Evolutionary conservation across 2,113 vertebrate genomes (phyloP).

Genomic region (Microcebus ravelobensis): DNA sequence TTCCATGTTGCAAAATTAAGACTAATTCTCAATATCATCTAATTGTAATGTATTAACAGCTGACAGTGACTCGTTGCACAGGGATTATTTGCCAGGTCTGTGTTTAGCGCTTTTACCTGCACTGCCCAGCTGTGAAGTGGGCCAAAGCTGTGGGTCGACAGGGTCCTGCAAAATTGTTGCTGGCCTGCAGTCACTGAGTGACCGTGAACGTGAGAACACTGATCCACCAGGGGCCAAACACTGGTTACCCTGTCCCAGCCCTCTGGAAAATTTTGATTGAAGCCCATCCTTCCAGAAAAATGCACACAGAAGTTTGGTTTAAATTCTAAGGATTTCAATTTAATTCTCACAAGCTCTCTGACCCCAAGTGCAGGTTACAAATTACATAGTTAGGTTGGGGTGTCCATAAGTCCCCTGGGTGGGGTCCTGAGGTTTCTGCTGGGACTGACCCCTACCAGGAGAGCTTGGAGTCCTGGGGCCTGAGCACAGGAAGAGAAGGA

Average conservation of each 20-base stretch:
- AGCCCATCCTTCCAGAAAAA: background rate
- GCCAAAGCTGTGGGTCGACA: background rate
- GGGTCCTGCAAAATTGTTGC: fast-evolving
- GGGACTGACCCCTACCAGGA: background rate
- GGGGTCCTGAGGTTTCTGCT: background rate
- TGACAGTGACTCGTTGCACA: background rate
- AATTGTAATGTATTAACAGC: background rate
- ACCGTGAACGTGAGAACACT: too few relatives aligned
- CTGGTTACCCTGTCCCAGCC: too few relatives aligned
- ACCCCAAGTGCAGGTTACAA: background rate
- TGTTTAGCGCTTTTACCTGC: fast-evolving
- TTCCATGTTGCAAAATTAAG: background rate
- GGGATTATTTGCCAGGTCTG: background rate
- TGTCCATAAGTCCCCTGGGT: background rate
- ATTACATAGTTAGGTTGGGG: background rate
- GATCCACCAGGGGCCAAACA: background rate
- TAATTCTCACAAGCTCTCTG: background rate
- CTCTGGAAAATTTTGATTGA: background rate
- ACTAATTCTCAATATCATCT: background rate
- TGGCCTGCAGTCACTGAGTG: background rate
- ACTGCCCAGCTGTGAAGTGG: background rate
- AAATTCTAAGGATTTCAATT: background rate
- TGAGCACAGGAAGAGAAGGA: background rate
- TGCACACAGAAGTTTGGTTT: background rate
- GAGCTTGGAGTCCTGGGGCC: background rate